Base-by-base conservation (phyloP, 1,140 invertebrate genomes). In the Sminthurinus signatus region DNA sequence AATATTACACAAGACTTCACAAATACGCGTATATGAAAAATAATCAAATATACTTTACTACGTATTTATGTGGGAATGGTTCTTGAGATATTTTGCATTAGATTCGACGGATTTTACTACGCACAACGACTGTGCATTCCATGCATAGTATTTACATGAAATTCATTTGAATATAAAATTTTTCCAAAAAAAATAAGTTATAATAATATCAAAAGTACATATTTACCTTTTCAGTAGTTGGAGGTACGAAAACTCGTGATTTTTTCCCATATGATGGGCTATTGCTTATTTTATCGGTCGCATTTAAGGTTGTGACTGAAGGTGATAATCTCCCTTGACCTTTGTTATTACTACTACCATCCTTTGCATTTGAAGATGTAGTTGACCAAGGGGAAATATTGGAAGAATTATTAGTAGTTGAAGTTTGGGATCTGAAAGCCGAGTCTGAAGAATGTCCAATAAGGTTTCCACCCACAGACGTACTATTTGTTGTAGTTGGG, bases 191-290 rank as follows among this genome's bases (percentile, higher is more conserved):
- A n/a, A n/a, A n/a, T n/a, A n/a, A n/a, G n/a, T n/a, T n/a, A n/a
- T n/a, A n/a, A n/a, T n/a, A n/a, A n/a, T n/a, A n/a, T n/a, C n/a
- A n/a, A n/a, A n/a, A n/a, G 80, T 2, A n/a, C n/a, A n/a, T n/a
- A n/a, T 78, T 14, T 62, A 69, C 67, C 67, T 69, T 69, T 57
- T 69, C 67, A 21, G 67, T n/a, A 15, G 58, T 51, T 23, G 67
- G 23, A 15, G 58, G 58, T 23, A 51, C 27, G 54, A 58, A 64
- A 32, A 50, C 51, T 56, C 67, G 58, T 54, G 67, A 19, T 55
- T 69, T 69, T 60, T 69, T 69, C 31, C 57, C 60, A 52, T 68
- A 68, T 17, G 67, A 59, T 29, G 64, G 64, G 50, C 58, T 66
- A 51, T 51, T 66, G 42, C 44, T 52, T 27, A 27, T 52, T 15